These are phyloP conservation scores for Petromus typicus DNA, from an alignment of 2,113 vertebrate species.

Conservation along the genomic window DNA sequence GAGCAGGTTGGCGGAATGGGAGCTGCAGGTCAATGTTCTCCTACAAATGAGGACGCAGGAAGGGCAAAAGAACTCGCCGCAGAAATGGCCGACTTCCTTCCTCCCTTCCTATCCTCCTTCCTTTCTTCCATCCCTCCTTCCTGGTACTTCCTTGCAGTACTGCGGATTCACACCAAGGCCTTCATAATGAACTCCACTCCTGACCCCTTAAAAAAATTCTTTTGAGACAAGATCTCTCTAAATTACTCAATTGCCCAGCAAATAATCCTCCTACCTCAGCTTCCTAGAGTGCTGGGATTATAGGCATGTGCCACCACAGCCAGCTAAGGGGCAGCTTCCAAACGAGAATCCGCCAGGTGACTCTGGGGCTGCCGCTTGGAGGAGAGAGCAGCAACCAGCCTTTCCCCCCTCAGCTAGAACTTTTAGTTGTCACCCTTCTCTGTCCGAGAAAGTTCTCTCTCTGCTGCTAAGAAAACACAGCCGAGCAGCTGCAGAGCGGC, in stretches of 20 bases:
- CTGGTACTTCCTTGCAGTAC: not conserved
- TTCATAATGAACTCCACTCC: not conserved
- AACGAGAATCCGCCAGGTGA: too few relatives aligned
- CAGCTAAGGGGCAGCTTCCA: not conserved
- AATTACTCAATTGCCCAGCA: not conserved
- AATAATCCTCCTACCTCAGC: not conserved
- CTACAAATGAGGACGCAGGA: not conserved
- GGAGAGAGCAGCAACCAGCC: fast-evolving
- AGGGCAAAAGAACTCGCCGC: not conserved
- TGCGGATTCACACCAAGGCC: not conserved
- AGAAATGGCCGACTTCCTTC: not conserved
- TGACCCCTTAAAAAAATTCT: not conserved
- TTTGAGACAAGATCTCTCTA: not conserved
- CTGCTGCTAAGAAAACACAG: not conserved
- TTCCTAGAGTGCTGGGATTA: not conserved
- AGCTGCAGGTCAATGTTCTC: fast-evolving
- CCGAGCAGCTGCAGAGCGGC: not conserved
- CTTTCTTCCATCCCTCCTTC: not conserved
- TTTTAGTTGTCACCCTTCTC: not conserved
- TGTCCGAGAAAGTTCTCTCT: not conserved
- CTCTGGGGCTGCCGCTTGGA: not conserved
- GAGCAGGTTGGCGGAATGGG: not conserved
- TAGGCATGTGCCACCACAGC: not conserved
- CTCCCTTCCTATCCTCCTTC: not conserved
- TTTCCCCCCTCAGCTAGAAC: not conserved